Conservation (phyloP, 1,140 invertebrate species). For the Melipona quadrifasciata region DNA sequence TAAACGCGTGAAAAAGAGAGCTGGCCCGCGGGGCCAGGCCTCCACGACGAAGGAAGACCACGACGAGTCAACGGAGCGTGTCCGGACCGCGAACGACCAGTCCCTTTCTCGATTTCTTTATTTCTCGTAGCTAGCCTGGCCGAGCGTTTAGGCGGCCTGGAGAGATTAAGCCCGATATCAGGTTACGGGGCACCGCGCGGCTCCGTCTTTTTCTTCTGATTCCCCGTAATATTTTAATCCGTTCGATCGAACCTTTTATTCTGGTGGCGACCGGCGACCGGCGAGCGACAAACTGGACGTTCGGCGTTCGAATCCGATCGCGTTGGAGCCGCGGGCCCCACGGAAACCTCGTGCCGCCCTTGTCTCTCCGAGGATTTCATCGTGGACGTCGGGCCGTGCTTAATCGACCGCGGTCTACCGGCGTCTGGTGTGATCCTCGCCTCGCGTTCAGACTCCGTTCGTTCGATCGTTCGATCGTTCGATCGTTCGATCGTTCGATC, state of each 20-base stretch:
- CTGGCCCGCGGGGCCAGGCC: neutral
- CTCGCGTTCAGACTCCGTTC: neutral
- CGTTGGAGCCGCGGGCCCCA: neutral
- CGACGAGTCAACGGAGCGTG: conserved; percentile 24
- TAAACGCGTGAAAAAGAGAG: neutral
- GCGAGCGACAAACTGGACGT: conserved; percentile 26
- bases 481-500: neutral
- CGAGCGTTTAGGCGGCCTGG: conserved; percentile 71
- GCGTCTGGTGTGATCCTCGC: neutral
- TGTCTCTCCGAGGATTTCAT: neutral
- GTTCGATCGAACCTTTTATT: conserved; percentile 77
- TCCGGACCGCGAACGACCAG: conserved; percentile 17
- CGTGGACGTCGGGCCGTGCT: conserved; percentile 4
- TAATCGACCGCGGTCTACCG: conserved; percentile 6
- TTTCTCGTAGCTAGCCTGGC: conserved; percentile 63
- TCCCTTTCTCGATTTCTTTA: conserved; percentile 61
- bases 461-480: neutral
- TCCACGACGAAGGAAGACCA: neutral
- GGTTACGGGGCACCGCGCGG: conserved; percentile 69
- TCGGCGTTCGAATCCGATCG: conserved; percentile 31
- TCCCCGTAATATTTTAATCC: conserved; percentile 80
- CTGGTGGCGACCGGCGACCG: conserved; percentile 29
- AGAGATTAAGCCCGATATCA: conserved; percentile 77
- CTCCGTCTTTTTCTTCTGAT: conserved; percentile 74
- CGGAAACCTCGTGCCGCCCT: neutral